A percentile compares a stretch with the other conserved stretches of the same genome.
Conservation (phyloP, 2,113 vertebrate genomes). For the Periophthalmus modestus region DNA sequence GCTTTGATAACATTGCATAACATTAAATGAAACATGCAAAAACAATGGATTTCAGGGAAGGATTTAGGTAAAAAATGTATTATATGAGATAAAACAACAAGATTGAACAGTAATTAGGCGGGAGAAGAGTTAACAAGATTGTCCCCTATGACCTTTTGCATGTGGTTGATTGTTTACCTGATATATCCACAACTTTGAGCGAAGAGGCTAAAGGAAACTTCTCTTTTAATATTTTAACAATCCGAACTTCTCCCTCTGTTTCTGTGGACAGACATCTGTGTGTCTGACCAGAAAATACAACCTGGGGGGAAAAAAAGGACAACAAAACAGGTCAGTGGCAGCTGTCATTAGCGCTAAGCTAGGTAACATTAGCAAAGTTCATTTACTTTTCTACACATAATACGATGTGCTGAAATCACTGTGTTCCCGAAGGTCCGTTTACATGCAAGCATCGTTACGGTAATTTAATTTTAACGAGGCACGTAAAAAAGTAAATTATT, state of each 20-base stretch:
- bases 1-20: too few relatives aligned
- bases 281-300: slow-evolving; percentile 11
- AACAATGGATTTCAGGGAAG: too few relatives aligned
- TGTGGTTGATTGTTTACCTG: slow-evolving; percentile 72
- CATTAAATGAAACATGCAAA: too few relatives aligned
- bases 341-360: neutral
- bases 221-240: slow-evolving; percentile 78
- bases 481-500: slow-evolving; percentile 4
- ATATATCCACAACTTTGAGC: slow-evolving; percentile 90
- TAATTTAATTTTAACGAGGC: neutral
- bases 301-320: slow-evolving; percentile 39
- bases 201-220: slow-evolving; percentile 85
- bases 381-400: slow-evolving; percentile 51
- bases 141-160: neutral
- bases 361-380: neutral
- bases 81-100: too few relatives aligned
- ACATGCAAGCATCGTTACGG: slow-evolving; percentile 39
- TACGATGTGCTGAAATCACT: slow-evolving; percentile 45
- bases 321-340: neutral
- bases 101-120: neutral
- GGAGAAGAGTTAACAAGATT: neutral
- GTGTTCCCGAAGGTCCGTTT: slow-evolving; percentile 15
- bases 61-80: too few relatives aligned
- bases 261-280: slow-evolving; percentile 72
- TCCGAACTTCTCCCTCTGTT: slow-evolving; percentile 82